Conservation (phyloP, 1,140 invertebrate genomes). For the Trialeurodes vaporariorum region DNA sequence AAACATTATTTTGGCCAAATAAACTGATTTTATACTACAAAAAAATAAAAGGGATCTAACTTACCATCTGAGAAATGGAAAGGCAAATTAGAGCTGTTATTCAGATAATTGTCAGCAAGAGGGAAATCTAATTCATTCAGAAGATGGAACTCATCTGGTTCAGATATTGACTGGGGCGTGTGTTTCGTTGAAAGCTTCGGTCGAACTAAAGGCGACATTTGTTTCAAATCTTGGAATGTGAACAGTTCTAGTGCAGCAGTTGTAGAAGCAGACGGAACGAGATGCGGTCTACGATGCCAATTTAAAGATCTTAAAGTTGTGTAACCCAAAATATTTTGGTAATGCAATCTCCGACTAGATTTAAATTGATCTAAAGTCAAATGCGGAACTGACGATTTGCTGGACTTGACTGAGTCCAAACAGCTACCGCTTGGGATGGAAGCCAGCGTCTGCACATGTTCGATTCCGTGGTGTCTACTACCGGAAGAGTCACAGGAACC, state of each 20-base stretch:
- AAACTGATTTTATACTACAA: too few species aligned
- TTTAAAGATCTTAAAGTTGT: conserved; percentile 56
- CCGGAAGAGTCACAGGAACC: conserved; percentile 56
- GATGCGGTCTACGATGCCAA: conserved; percentile 44
- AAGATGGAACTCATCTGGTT: not conserved
- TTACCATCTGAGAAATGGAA: not conserved
- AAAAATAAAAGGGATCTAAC: too few species aligned
- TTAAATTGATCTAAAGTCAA: not conserved
- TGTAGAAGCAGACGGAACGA: conserved; percentile 16
- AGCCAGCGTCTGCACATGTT: not conserved
- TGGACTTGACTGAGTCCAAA: not conserved
- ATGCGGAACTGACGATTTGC: not conserved
- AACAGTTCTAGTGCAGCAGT: conserved; percentile 22
- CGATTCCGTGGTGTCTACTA: not conserved
- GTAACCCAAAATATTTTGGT: conserved; percentile 66
- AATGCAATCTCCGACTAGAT: conserved; percentile 21
- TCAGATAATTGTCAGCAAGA: not conserved
- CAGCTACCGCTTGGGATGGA: not conserved
- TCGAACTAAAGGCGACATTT: conserved; percentile 23
- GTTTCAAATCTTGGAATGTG: conserved; percentile 19
- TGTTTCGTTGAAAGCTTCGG: conserved; percentile 13
- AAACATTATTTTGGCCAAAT: too few species aligned
- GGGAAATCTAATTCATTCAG: not conserved
- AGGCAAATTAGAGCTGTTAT: not conserved
- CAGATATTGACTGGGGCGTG: not conserved